Percentiles rank a stretch among this genome's conserved stretches.
Evolutionary conservation across 1,140 invertebrate genomes (phyloP).

Genomic region (Apolygus lucorum): DNA sequence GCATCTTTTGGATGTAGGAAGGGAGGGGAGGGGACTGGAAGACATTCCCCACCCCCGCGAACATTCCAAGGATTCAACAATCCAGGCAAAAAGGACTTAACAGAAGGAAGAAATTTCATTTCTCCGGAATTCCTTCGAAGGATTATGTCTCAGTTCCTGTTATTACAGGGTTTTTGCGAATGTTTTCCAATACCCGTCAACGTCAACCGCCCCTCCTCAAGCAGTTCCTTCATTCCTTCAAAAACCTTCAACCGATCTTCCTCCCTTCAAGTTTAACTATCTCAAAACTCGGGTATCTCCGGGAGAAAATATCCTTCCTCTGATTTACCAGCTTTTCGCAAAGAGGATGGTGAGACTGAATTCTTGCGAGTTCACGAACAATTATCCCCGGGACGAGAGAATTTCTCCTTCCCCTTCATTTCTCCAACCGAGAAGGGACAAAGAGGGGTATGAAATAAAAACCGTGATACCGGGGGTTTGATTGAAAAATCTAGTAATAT

Average conservation of each 20-base stretch:
- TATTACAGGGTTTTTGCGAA: not conserved
- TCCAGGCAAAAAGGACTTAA: not conserved
- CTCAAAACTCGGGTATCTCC: not conserved
- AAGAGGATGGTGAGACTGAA: not conserved
- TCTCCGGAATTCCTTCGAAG: slow-evolving; percentile 2
- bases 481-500: not conserved
- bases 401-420: too few species aligned
- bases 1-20: not conserved
- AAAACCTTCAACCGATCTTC: not conserved
- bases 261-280: not conserved
- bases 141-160: slow-evolving; percentile 8
- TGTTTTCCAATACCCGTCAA: slow-evolving; percentile 13
- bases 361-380: slow-evolving; percentile 2
- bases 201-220: not conserved
- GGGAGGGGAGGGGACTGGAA: not conserved
- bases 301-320: not conserved
- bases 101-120: slow-evolving; percentile 12
- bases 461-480: too few species aligned
- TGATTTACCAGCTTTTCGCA: not conserved
- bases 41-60: not conserved
- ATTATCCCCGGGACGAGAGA: not conserved
- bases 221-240: not conserved
- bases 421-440: not conserved
- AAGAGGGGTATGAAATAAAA: too few species aligned
- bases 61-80: not conserved